Base-by-base conservation (phyloP, 2,888 invertebrate genomes). In the Acronicta alni region DNA sequence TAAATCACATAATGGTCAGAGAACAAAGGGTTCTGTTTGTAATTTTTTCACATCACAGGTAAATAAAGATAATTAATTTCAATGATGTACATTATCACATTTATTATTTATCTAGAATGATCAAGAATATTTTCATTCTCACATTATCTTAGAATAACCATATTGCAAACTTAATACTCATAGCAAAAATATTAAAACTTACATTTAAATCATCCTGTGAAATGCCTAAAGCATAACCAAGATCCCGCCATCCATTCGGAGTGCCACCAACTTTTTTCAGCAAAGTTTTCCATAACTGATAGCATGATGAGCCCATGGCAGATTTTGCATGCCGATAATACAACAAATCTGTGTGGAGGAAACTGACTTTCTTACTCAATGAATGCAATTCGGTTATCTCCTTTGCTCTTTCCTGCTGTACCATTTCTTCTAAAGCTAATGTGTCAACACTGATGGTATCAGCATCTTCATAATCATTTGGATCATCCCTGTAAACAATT, bases 381-480 rank as follows among this genome's bases (percentile, higher is more conserved):
- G 77, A 76, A 67, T 88, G 79, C 54, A 93, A 77, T 74, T 88
- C 85, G 0, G 84, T 77, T 76, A 92, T 85, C 80, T 93, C 94
- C 60, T 64, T 84, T 12, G 75, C 75, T 69, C 92, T 86, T 70
- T 93, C 90, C 42, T 90, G 87, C 68, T 82, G 77, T 18, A 92
- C 78, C 54, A 82, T 77, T 64, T 89, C 84, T 75, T 93, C 90
- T 32, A 93, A 82, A 42, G 86, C 82, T 63, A 91, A 79, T 30
- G 93, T 93, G 62, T 92, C 89, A 56, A 93, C 79, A 77, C 92
- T 93, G 44, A 91, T 67, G 5, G 88, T 90, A 58, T 93, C 93
- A 30, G 85, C 86, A 79, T 89, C 83, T 4, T 86, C 87, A 52
- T 79, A 86, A 58, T 89, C 88, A 54, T 76, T 81, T 49, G 82